Base-by-base conservation (phyloP, 2,888 invertebrate genomes). In the Aporophyla lueneburgensis region DNA sequence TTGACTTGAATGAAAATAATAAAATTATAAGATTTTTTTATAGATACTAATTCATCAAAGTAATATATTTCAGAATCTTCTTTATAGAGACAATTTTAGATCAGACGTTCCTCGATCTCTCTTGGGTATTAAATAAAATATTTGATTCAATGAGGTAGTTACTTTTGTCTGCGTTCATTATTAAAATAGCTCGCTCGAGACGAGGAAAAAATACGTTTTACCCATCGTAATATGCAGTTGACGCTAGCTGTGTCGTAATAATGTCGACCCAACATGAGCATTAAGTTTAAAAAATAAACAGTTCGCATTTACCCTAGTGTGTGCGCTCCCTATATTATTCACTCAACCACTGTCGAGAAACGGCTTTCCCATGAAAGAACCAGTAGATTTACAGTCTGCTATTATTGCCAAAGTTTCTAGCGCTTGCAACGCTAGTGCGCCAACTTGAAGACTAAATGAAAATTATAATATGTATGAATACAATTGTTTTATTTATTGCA, bases 401-500 rank as follows among this genome's bases (percentile, higher is more conserved):
- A 92, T 92, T 93, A 93, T 93, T 93, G 87, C 89, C 83, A 84
- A 93, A 93, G 90, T 93, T 93, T 86, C 84, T 74, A 82, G 74
- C 75, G 75, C 63, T 63, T 63, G 74, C 88, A 85, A 63, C 70
- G 73, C 46, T 62, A 86, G 74, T 86, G 80, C 84, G 78, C 75
- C 78, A 84, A 88, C 85, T 88, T 84, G 74, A 83, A 75, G 88
- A 78, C 87, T 87, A 85, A 91, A 88, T 88, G 86, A 87, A 90
- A 89, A 91, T 89, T 89, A 88, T 90, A 78, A 87, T 86, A 83
- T 81, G 87, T 85, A 86, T 85, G 88, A 86, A 87, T 90, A 87
- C 88, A 86, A 89, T 90, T 90, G 87, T 89, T 86, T 90, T 90
- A 91, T 91, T 90, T 90, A 90, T 88, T 87, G 79, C 85, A 76